These are phyloP conservation scores for Anastatus disparis DNA, from an alignment of 1,140 invertebrate species.

Conservation along the genomic window DNA sequence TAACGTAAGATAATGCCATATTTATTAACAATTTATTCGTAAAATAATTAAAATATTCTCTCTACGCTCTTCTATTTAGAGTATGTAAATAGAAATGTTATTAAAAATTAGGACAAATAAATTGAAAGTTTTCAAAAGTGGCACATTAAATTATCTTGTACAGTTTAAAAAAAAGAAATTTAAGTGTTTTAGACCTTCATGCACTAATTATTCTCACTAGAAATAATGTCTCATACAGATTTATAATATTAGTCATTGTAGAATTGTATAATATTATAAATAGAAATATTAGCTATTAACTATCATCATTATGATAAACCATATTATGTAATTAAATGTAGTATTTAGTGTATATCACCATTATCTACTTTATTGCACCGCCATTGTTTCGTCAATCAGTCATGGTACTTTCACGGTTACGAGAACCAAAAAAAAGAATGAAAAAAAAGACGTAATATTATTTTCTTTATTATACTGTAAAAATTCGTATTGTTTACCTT, in stretches of 20 bases:
- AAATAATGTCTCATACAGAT: neutral
- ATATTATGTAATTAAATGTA: neutral
- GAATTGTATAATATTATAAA: constrained; percentile 7
- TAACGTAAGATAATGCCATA: no score
- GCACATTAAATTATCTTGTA: neutral
- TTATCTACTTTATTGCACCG: constrained; percentile 45
- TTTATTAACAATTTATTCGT: no score
- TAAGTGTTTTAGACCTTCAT: no score
- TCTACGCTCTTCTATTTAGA: neutral
- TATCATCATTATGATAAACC: neutral
- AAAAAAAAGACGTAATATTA: no score
- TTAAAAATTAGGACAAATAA: constrained; percentile 28
- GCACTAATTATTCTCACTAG: constrained; percentile 9
- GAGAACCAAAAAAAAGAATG: neutral
- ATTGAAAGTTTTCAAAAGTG: constrained; percentile 22
- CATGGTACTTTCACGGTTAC: constrained; percentile 61
- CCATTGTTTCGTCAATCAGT: constrained; percentile 51
- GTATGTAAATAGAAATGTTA: neutral
- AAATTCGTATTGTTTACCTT: no score
- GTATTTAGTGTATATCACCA: neutral
- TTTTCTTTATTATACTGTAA: no score
- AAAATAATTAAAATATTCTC: no score
- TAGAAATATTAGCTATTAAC: neutral
- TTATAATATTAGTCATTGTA: neutral
- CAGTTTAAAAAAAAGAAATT: neutral